phyloP scores from a whole-genome alignment of 2,113 vertebrate genomes.

The Halichoeres trimaculatus region DNA sequence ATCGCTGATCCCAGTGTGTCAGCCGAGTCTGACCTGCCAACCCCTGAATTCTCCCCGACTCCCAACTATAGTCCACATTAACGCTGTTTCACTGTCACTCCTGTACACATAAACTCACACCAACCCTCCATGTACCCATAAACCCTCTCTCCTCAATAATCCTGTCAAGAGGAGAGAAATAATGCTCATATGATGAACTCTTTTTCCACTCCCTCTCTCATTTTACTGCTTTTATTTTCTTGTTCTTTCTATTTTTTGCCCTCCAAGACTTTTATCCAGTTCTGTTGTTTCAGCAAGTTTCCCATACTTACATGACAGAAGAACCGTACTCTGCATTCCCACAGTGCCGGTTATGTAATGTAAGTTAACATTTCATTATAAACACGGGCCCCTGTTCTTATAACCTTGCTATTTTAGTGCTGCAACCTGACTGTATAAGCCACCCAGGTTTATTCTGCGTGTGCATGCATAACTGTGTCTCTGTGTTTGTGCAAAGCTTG shows the following conservation, averaged over 20 bases:
- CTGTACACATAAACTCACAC: constrained; percentile 53
- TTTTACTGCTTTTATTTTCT: constrained; percentile 50
- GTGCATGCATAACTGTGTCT: constrained; percentile 27
- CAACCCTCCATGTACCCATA: constrained; percentile 42
- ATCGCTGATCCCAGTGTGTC: constrained; percentile 82
- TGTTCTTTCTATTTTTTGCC: constrained; percentile 57
- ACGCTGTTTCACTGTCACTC: constrained; percentile 61
- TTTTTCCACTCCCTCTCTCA: constrained; percentile 39
- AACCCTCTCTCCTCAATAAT: constrained; percentile 22
- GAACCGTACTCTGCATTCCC: constrained; percentile 61
- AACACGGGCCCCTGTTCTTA: constrained; percentile 49
- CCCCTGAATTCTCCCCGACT: constrained; percentile 65
- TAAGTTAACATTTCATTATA: constrained; percentile 56
- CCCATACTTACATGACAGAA: constrained; percentile 67
- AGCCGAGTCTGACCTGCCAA: constrained; percentile 76
- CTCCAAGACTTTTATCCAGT: constrained; percentile 47
- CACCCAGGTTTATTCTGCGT: constrained; percentile 37
- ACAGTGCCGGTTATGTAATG: constrained; percentile 63
- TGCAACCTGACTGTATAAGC: constrained; percentile 34
- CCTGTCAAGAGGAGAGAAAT: constrained; percentile 46
- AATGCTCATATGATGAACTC: constrained; percentile 39
- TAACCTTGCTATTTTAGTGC: constrained; percentile 54
- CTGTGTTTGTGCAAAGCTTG: constrained; percentile 48
- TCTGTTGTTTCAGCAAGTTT: constrained; percentile 74
- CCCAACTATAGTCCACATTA: constrained; percentile 69